Evolutionary conservation across 2,888 invertebrate genomes (phyloP), one percentile per base, ranked within the genome.

Genomic region (Steinernema hermaphroditum): DNA sequence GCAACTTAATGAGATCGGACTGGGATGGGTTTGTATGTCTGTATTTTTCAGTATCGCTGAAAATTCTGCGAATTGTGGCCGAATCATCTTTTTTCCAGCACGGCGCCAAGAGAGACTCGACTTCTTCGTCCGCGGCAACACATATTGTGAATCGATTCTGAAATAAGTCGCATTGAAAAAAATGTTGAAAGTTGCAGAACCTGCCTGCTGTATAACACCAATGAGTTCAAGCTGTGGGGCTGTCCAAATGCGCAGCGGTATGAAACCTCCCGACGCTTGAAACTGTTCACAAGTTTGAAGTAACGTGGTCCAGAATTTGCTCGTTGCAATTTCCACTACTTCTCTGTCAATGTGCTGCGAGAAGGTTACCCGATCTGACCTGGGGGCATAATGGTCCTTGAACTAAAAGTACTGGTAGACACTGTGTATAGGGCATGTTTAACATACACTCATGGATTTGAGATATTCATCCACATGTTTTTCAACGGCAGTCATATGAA

Each of bases 171-270:
- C 22, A n/a, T n/a, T n/a, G n/a, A n/a, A n/a, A n/a, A n/a, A n/a
- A n/a, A n/a, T n/a, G n/a, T n/a, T n/a, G n/a, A n/a, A n/a, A n/a
- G n/a, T n/a, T n/a, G n/a, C n/a, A n/a, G n/a, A n/a, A n/a, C n/a
- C n/a, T 54, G 27, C 54, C 54, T 54, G 54, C 27, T 54, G 54
- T 24, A 54, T 54, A 8, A 54, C 54, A 6, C 54, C 54, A 27
- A 27, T 22, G n/a, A 54, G 27, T 2, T 54, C 54, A 12, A 54
- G 27, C 16, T 54, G 24, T 4, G 54, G 54, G 6, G 54, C 54
- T 14, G 27, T 27, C 54, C 54, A 54, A 16, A 54, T 54, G 24
- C 9, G n/a, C 2, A 54, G 12, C n/a, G 54, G 54, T 2, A 24
- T 2, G 27, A 54, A 54, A 22, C 54, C 54, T 19, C 24, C 27